Conservation (phyloP, 2,797 vertebrate genomes). For the Amphiprion clarkii region DNA sequence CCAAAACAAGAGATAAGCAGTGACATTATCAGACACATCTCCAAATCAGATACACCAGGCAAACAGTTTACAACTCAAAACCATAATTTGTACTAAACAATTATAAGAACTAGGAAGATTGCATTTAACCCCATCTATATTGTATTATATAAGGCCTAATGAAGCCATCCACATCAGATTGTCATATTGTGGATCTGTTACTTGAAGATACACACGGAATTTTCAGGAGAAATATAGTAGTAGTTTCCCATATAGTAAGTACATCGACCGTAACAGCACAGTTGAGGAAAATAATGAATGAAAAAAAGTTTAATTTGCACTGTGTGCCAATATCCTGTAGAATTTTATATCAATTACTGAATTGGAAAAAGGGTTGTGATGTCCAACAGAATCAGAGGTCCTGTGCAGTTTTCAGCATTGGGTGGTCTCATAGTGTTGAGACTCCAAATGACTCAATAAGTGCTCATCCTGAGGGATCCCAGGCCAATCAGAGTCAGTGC, state of each 20-base stretch:
- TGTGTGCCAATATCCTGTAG: too few species aligned
- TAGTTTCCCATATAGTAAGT: too few species aligned
- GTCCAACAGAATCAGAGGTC: constrained; percentile 37
- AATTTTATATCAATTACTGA: constrained; percentile 21
- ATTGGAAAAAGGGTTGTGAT: constrained; percentile 21
- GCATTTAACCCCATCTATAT: neutral
- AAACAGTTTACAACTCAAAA: constrained; percentile 24
- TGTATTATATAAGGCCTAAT: neutral
- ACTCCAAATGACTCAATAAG: constrained; percentile 58
- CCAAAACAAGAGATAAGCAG: constrained; percentile 46
- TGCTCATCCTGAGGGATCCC: constrained; percentile 44
- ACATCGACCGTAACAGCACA: neutral
- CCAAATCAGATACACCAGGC: constrained; percentile 4
- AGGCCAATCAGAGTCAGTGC: constrained; percentile 36
- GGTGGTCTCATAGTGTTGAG: constrained; percentile 43
- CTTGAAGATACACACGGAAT: neutral
- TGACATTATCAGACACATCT: constrained; percentile 22
- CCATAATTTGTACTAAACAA: constrained; percentile 7
- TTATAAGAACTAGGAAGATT: neutral
- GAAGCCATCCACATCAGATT: neutral
- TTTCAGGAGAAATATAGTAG: neutral
- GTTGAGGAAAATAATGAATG: too few species aligned
- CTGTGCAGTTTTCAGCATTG: constrained; percentile 36
- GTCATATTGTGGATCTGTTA: neutral
- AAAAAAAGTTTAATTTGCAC: too few species aligned